Evolutionary conservation across 2,113 vertebrate genomes (phyloP).

Genomic region (Percina caprodes): DNA sequence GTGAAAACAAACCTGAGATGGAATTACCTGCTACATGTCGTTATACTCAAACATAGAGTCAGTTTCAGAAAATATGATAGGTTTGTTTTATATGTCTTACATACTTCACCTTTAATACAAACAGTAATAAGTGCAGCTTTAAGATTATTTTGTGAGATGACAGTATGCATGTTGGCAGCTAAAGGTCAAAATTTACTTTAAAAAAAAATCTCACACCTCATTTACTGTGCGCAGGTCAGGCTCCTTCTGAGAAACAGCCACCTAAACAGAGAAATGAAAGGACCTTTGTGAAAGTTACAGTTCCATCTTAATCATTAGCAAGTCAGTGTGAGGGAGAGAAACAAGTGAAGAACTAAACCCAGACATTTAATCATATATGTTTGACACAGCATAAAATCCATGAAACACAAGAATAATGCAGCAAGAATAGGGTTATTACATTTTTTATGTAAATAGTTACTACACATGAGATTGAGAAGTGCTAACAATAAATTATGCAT

Average conservation of each 20-base stretch:
- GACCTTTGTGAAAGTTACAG: conserved; percentile 11
- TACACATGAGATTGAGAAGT: conserved; percentile 55
- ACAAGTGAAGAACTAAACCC: conserved; percentile 7
- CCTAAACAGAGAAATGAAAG: conserved; percentile 65
- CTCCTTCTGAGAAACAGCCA: conserved; percentile 67
- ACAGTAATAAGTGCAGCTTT: background rate
- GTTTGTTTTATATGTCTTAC: too few relatives aligned
- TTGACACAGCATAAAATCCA: conserved; percentile 23
- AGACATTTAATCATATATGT: conserved; percentile 3
- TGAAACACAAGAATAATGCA: conserved; percentile 22
- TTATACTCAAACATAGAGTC: too few relatives aligned
- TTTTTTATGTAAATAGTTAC: conserved; percentile 55
- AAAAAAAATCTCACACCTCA: conserved; percentile 66
- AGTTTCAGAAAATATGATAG: too few relatives aligned
- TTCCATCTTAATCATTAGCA: conserved; percentile 22
- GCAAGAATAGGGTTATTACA: conserved; percentile 39
- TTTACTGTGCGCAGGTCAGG: conserved; percentile 56
- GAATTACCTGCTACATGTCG: too few relatives aligned
- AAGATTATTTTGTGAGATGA: background rate
- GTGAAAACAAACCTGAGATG: too few relatives aligned
- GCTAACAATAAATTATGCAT: conserved; percentile 54
- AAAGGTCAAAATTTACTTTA: background rate
- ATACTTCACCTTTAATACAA: background rate
- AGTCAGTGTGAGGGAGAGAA: background rate
- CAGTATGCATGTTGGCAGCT: background rate